Percentiles rank a stretch among this genome's conserved stretches.
These are phyloP conservation scores for Alauda arvensis DNA, from an alignment of 2,797 vertebrate species.

Conservation along the genomic window DNA sequence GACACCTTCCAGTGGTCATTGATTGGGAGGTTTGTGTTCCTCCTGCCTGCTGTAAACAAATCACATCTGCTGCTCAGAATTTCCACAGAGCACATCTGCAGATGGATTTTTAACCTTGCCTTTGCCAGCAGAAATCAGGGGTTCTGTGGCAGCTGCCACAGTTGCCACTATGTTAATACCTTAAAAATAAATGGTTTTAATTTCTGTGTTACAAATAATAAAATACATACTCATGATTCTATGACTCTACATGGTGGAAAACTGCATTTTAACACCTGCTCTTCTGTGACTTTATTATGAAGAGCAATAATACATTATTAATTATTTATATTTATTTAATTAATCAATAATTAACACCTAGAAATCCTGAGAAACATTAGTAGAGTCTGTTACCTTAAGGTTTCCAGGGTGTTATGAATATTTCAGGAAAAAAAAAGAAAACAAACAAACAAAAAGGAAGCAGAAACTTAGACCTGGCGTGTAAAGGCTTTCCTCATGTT, in stretches of 20 bases:
- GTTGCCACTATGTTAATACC: neutral
- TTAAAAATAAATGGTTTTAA: neutral
- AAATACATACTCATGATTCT: neutral
- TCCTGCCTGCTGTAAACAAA: neutral
- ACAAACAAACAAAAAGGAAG: too few relatives aligned
- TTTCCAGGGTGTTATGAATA: neutral
- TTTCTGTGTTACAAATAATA: neutral
- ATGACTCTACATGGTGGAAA: neutral
- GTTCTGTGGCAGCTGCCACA: neutral
- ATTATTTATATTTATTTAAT: too few relatives aligned
- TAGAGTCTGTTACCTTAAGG: neutral
- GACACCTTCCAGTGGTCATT: neutral
- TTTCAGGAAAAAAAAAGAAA: neutral
- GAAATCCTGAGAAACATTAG: neutral
- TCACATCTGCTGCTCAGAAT: rapidly evolving
- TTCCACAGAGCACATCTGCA: neutral
- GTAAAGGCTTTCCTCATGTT: neutral
- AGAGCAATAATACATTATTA: neutral
- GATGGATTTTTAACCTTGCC: neutral
- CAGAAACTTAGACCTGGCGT: neutral
- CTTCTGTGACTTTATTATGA: neutral
- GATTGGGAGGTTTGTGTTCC: neutral
- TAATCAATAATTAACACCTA: neutral
- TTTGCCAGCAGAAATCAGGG: neutral
- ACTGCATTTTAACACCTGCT: neutral